Evolutionary conservation across 2,113 vertebrate genomes (phyloP).

Genomic region (Buteo buteo): DNA sequence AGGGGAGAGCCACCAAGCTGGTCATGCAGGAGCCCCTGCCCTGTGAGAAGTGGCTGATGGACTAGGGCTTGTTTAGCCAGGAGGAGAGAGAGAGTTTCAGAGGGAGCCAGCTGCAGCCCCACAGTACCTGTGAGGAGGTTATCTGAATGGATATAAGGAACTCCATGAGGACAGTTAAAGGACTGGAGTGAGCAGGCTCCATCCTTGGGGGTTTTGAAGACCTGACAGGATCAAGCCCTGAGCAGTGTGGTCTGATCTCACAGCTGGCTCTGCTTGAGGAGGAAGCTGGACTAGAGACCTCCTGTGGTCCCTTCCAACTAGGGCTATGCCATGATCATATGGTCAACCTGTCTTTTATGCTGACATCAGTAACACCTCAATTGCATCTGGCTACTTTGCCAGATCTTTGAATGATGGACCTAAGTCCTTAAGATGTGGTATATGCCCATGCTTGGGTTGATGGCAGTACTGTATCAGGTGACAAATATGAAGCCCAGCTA

Average conservation of each 20-base stretch:
- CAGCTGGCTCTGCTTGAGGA: neutral
- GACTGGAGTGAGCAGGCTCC: neutral
- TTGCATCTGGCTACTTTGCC: neutral
- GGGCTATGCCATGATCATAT: neutral
- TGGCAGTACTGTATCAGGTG: neutral
- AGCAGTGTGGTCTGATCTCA: neutral
- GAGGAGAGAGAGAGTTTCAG: neutral
- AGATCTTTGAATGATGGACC: neutral
- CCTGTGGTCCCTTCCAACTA: neutral
- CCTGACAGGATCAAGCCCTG: neutral
- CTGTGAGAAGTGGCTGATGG: neutral
- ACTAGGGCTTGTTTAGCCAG: neutral
- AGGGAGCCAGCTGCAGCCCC: neutral
- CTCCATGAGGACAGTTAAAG: neutral
- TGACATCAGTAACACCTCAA: neutral
- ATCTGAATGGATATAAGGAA: neutral
- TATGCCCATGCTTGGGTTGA: too few relatives aligned
- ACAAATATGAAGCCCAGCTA: neutral
- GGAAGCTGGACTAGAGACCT: neutral
- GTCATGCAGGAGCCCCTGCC: neutral
- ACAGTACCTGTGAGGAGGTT: neutral
- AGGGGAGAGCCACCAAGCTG: neutral
- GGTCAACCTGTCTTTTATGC: neutral
- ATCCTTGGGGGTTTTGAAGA: neutral
- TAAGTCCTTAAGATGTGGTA: neutral